Base-by-base conservation (phyloP, 2,888 invertebrate genomes). In the Piscicola geometra region DNA sequence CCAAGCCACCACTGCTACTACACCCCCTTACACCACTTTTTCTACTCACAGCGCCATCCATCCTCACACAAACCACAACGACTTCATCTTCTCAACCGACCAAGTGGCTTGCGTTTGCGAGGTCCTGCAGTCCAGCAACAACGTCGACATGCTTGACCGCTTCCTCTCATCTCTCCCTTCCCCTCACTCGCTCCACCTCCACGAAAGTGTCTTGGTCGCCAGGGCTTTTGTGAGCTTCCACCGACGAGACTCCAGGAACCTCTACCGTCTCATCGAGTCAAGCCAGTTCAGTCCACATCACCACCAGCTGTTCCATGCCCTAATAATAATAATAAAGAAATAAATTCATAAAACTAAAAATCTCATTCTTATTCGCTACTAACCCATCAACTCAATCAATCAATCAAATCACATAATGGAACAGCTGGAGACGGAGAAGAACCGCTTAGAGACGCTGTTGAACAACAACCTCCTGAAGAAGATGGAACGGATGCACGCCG, bases 91-190 rank as follows among this genome's bases (percentile, higher is more conserved):
- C 88, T 96, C 96, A 82, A 95, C 95, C 89, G 96, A 97, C 88
- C 97, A 99, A 87, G 97, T 99, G 84, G 95, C 97, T 80, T 98
- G 97, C 87, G 97, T 98, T 77, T 99, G 98, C 88, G 98, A 99
- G 90, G 93, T 94, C 85, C 88, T 98, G 64, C 93, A 94, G 83
- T 95, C 97, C 85, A 90, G 92, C 79, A 96, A 96, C 77, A 95
- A 97, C 88, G 94, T 98, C 84, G 98, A 98, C 87, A 89, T 96
- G 77, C 89, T 97, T 75, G 94, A 94, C 75, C 88, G 96, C 82
- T 97, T 97, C 88, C 89, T 97, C 76, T 96, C 96, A 96, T 96
- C 96, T 12, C 88, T 97, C 80, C 97, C 97, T 75, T 93, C 93
- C 78, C 96, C 96, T 88, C 95, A 96, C 87, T 91, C 95, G 83